phyloP scores from a whole-genome alignment of 2,113 vertebrate species.

The Pleuronectes platessa region DNA sequence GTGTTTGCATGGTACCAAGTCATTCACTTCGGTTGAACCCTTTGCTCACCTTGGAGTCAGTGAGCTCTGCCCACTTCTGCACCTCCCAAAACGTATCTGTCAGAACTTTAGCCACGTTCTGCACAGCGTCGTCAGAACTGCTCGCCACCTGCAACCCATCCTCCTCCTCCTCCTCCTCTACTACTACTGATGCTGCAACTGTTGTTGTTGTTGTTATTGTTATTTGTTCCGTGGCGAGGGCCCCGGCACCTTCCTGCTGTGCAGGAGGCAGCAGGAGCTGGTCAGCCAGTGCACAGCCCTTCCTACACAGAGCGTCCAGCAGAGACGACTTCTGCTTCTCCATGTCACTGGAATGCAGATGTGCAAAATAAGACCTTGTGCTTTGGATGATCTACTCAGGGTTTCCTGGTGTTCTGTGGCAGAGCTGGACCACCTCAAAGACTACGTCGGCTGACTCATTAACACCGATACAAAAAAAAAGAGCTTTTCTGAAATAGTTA shows the following conservation, averaged over 20 bases:
- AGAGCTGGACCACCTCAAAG: not conserved
- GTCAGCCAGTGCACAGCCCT: constrained; percentile 92
- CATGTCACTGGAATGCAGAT: constrained; percentile 88
- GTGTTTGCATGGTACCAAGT: not conserved
- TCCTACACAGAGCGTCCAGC: constrained; percentile 93
- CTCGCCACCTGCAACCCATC: constrained; percentile 74
- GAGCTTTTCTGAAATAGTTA: not conserved
- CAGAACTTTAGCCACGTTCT: constrained; percentile 82
- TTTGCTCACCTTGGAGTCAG: constrained; percentile 89
- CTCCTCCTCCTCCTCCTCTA: constrained; percentile 15
- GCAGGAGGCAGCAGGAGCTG: constrained; percentile 85
- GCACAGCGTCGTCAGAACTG: constrained; percentile 85
- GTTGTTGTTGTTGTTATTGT: not conserved
- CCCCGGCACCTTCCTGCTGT: constrained; percentile 84
- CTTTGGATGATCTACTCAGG: not conserved
- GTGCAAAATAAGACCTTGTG: not conserved
- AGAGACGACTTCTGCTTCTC: constrained; percentile 96
- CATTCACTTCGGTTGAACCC: not conserved
- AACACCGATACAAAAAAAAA: not conserved
- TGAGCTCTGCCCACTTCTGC: constrained; percentile 96
- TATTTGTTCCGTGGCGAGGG: constrained; percentile 37
- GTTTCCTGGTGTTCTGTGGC: not conserved
- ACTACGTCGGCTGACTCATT: no score
- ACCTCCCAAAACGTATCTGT: constrained; percentile 94
- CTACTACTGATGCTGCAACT: not conserved